These are phyloP conservation scores for Dysidea cf. avara DNA, from an alignment of 37 sponge, comb jelly and placozoan species.

Conservation along the genomic window DNA sequence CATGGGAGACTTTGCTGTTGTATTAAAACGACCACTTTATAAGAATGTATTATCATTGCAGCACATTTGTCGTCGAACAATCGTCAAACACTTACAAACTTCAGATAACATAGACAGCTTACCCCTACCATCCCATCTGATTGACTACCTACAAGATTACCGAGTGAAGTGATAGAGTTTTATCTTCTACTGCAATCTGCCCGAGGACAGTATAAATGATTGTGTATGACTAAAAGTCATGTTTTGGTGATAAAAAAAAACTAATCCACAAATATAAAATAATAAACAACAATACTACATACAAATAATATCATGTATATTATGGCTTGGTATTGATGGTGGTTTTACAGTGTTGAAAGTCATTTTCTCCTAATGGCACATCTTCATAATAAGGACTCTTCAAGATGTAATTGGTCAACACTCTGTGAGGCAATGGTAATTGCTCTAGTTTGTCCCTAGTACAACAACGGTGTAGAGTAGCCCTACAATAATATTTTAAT, in stretches of 20 bases:
- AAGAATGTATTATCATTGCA: slow-evolving; percentile 81
- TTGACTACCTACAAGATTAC: slow-evolving; percentile 56
- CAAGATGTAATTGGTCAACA: slow-evolving; percentile 31
- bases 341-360: no score
- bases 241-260: no score
- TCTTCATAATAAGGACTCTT: slow-evolving; percentile 60
- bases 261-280: no score
- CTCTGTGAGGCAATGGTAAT: slow-evolving; percentile 38
- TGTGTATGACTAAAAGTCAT: neutral
- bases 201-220: no score
- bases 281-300: no score
- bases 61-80: slow-evolving; percentile 68
- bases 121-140: slow-evolving; percentile 64
- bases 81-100: slow-evolving; percentile 54
- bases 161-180: no score
- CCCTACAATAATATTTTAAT: slow-evolving; percentile 45
- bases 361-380: neutral
- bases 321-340: neutral
- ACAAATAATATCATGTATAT: neutral
- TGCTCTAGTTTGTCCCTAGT: slow-evolving; percentile 41
- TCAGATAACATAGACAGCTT: slow-evolving; percentile 20
- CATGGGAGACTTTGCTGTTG: slow-evolving; percentile 64
- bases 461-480: slow-evolving; percentile 19
- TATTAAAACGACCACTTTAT: slow-evolving; percentile 67
- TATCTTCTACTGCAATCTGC: no score